Conservation (phyloP, 2,888 invertebrate genomes). For the Diarsia dahlii region DNA sequence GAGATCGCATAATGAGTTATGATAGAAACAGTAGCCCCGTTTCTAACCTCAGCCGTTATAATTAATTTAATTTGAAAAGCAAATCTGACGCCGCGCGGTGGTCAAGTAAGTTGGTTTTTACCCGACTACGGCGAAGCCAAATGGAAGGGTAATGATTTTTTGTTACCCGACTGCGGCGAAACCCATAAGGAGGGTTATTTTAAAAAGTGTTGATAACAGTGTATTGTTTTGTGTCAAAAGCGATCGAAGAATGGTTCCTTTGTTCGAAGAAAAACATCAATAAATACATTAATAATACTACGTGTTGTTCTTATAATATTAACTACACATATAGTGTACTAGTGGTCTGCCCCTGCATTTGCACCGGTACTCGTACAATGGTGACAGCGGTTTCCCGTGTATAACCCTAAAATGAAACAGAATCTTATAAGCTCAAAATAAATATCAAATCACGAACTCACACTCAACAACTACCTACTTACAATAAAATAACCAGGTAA, state of each 20-base stretch:
- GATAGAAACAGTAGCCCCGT: conserved; percentile 52
- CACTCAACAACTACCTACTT: not conserved
- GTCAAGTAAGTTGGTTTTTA: conserved; percentile 25
- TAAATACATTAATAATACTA: no score
- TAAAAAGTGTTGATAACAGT: not conserved
- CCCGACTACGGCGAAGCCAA: no score
- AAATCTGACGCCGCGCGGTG: conserved; percentile 37
- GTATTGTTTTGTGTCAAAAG: not conserved
- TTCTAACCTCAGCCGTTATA: conserved; percentile 37
- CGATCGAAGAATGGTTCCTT: not conserved
- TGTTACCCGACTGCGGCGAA: no score
- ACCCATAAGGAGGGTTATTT: no score
- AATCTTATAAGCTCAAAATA: not conserved
- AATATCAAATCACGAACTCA: not conserved
- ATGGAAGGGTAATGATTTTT: no score
- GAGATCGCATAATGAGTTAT: conserved; percentile 66
- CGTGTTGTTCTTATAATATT: no score
- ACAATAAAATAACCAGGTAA: not conserved
- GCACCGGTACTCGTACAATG: no score
- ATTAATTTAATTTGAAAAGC: conserved; percentile 54
- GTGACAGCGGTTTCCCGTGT: not conserved
- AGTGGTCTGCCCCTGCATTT: no score
- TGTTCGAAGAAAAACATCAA: no score
- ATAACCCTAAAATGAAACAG: no score
- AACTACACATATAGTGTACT: no score